Conservation (phyloP, 2,888 invertebrate genomes). For the Nasonia oneida region DNA sequence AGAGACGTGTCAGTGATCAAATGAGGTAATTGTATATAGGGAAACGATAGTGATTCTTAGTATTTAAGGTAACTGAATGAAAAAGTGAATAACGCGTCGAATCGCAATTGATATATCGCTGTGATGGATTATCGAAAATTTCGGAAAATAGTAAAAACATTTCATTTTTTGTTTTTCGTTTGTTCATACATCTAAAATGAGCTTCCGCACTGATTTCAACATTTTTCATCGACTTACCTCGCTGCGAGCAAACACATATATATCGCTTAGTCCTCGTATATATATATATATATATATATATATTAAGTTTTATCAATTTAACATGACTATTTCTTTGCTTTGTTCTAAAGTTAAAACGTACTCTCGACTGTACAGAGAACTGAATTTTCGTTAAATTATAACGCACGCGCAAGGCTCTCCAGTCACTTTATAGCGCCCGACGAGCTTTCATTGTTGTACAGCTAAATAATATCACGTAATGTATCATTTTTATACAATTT, state of each 20-base stretch:
- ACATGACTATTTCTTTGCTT: slow-evolving; percentile 45
- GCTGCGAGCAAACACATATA: slow-evolving; percentile 49
- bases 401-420: slow-evolving; percentile 48
- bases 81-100: slow-evolving; percentile 37
- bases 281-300: not conserved
- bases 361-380: slow-evolving; percentile 58
- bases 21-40: slow-evolving; percentile 59
- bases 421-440: slow-evolving; percentile 47
- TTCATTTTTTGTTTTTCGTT: slow-evolving; percentile 31
- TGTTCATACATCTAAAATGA: slow-evolving; percentile 39
- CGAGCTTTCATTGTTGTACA: slow-evolving; percentile 62
- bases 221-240: slow-evolving; percentile 34
- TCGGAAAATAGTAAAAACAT: slow-evolving; percentile 17
- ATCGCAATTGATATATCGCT: slow-evolving; percentile 45
- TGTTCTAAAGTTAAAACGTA: slow-evolving; percentile 40
- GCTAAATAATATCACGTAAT: slow-evolving; percentile 55
- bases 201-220: slow-evolving; percentile 49
- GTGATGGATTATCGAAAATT: slow-evolving; percentile 52
- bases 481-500: slow-evolving; percentile 63
- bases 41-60: slow-evolving; percentile 60
- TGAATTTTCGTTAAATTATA: slow-evolving; percentile 55
- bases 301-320: slow-evolving; percentile 49
- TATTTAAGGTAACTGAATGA: slow-evolving; percentile 46
- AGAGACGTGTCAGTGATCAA: slow-evolving; percentile 54
- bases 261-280: slow-evolving; percentile 40